A percentile compares a stretch with the other conserved stretches of the same genome.
Conservation (phyloP, 2,113 vertebrate genomes). For the Scytalopus superciliaris region DNA sequence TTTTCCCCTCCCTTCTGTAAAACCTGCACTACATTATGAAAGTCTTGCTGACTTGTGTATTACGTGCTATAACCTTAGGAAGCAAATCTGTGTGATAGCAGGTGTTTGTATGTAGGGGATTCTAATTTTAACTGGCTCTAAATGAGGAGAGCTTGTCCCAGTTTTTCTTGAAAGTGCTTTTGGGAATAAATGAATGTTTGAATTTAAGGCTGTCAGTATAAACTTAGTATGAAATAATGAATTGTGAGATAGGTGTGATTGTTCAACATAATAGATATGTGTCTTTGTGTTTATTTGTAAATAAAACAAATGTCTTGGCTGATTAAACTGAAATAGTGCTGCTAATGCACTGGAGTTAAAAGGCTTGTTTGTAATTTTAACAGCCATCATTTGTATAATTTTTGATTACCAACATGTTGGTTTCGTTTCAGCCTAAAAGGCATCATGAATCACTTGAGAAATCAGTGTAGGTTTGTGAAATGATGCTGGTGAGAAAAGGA, state of each 20-base stretch:
- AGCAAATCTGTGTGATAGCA: slow-evolving; percentile 21
- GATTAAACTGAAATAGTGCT: background rate
- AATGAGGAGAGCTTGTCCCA: slow-evolving; percentile 38
- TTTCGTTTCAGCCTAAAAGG: background rate
- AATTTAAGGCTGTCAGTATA: background rate
- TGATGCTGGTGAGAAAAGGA: background rate
- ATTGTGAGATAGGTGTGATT: background rate
- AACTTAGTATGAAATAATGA: background rate
- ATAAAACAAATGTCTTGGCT: background rate
- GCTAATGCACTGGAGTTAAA: background rate
- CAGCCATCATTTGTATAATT: background rate
- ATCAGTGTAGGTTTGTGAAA: background rate
- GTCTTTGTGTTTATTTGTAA: background rate
- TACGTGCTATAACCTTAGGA: slow-evolving; percentile 16
- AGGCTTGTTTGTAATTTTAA: background rate
- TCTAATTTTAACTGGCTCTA: slow-evolving; percentile 56
- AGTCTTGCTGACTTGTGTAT: slow-evolving; percentile 14
- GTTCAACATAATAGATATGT: background rate
- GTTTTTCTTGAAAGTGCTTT: slow-evolving; percentile 11
- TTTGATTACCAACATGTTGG: background rate
- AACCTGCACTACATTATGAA: background rate
- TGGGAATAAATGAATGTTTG: slow-evolving; percentile 14
- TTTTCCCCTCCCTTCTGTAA: background rate
- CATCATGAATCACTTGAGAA: background rate
- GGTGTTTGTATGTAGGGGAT: slow-evolving; percentile 26